Conservation (phyloP, 2,888 invertebrate species). For the Invenusta paracnida region DNA sequence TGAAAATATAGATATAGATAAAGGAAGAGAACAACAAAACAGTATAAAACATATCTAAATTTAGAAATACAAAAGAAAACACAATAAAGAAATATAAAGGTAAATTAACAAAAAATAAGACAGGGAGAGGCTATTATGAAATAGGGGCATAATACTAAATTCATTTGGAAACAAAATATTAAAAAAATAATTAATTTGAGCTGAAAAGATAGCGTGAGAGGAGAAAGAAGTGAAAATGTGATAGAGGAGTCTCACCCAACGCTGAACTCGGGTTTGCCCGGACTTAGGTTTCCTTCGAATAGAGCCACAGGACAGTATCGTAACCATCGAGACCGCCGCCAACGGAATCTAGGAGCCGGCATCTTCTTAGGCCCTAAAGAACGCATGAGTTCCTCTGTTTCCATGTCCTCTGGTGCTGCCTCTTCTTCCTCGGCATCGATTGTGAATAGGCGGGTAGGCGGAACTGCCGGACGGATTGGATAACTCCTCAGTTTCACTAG, state of each 20-base stretch:
- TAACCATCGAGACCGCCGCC: slow-evolving; percentile 57
- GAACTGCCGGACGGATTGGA: slow-evolving; percentile 55
- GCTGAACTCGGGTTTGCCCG: slow-evolving; percentile 58
- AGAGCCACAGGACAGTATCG: slow-evolving; percentile 59
- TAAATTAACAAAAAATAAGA: too few relatives aligned
- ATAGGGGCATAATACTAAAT: too few relatives aligned
- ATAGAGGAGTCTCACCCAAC: slow-evolving; percentile 55
- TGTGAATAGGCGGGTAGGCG: slow-evolving; percentile 54
- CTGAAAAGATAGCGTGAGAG: background rate
- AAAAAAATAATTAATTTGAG: too few relatives aligned
- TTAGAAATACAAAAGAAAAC: too few relatives aligned
- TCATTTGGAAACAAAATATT: too few relatives aligned
- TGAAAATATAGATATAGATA: too few relatives aligned
- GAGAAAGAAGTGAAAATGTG: slow-evolving; percentile 33
- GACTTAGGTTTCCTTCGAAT: slow-evolving; percentile 55
- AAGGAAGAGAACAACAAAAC: too few relatives aligned
- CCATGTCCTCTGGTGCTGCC: slow-evolving; percentile 56
- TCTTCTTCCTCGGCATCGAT: slow-evolving; percentile 53
- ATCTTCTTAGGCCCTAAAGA: slow-evolving; percentile 53
- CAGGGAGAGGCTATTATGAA: too few relatives aligned
- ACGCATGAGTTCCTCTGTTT: slow-evolving; percentile 58
- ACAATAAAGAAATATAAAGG: too few relatives aligned
- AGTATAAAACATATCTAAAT: too few relatives aligned
- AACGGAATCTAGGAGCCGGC: slow-evolving; percentile 53
- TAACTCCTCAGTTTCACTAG: slow-evolving; percentile 54